Conservation (phyloP, 1,140 invertebrate genomes). For the Drosophila simulans region DNA sequence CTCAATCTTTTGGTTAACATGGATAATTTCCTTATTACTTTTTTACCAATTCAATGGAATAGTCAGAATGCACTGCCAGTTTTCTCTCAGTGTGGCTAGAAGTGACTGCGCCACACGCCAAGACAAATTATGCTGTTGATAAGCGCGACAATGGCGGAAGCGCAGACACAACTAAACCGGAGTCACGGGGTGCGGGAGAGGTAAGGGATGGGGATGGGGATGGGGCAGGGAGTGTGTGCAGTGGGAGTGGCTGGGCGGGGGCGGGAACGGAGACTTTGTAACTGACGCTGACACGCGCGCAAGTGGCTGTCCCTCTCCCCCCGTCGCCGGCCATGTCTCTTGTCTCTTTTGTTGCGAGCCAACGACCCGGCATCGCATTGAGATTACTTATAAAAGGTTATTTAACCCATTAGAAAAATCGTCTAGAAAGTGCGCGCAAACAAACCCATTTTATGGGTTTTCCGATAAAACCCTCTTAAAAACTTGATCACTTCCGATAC, state of each 20-base stretch:
- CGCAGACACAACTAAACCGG: constrained; percentile 42
- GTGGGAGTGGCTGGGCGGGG: not conserved
- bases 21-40: no score
- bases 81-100: constrained; percentile 12
- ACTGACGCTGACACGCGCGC: constrained; percentile 68
- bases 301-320: constrained; percentile 37
- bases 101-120: constrained; percentile 66
- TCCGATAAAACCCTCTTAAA: not conserved
- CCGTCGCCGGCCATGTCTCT: not conserved
- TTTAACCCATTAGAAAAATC: constrained; percentile 68
- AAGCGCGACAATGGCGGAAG: constrained; percentile 75
- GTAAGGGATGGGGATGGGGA: not conserved
- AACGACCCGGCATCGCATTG: constrained; percentile 64
- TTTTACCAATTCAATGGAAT: no score
- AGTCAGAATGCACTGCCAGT: no score
- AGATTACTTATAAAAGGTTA: constrained; percentile 74
- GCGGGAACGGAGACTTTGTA: constrained; percentile 26
- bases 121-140: constrained; percentile 82
- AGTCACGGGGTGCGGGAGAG: not conserved
- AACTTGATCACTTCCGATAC: not conserved
- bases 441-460: not conserved
- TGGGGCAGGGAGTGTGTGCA: not conserved
- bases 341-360: constrained; percentile 53
- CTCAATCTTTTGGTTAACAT: no score
- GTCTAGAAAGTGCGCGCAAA: constrained; percentile 1